Base-by-base conservation (phyloP, 2,113 vertebrate species). In the Noctilio leporinus region DNA sequence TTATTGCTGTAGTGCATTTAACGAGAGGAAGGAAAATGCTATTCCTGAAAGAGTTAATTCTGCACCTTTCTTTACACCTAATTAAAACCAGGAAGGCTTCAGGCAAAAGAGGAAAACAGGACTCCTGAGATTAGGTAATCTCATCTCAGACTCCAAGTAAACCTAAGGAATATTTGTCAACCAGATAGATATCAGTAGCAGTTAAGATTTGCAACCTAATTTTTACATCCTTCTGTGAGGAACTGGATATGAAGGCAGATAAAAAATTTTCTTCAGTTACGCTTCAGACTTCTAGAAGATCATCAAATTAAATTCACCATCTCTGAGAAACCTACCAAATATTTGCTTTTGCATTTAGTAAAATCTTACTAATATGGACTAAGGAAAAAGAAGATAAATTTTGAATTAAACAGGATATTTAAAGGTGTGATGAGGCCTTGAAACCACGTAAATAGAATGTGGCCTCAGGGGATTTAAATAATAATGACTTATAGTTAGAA, bases 71-170 rank as follows among this genome's bases (percentile, higher is more conserved):
- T 59, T 94, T 93, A 83, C 43, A 95, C 89, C 93, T 96, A 95
- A 97, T 96, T 97, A 97, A 97, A 53, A 86, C 86, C 76, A 94
- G 51, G 86, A 95, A 96, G 70, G 92, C 95, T 72, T 91, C 80
- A 75, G 93, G 96, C 96, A 94, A 94, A 93, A 62, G 67, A n/a
- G 70, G 38, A 84, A 97, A 95, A 96, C 70, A 73, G 92, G 89
- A 86, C 93, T 91, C 88, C 11, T n/a, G 94, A 86, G 95, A 91
- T 53, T 65, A 92, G 51, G 55, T 70, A 90, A 93, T 96, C 95
- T 95, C 94, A 53, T 94, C 86, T 38, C 38, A 55, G 80, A 85
- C 72, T 93, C 69, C 53, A 78, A 91, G 81, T 55, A 97, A 97
- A 93, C 47, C 24, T 38, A 28, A 92, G 85, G 77, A 91, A 86